phyloP scores from a whole-genome alignment of 1,140 invertebrate species.

The Pachypeltis micranthus region DNA sequence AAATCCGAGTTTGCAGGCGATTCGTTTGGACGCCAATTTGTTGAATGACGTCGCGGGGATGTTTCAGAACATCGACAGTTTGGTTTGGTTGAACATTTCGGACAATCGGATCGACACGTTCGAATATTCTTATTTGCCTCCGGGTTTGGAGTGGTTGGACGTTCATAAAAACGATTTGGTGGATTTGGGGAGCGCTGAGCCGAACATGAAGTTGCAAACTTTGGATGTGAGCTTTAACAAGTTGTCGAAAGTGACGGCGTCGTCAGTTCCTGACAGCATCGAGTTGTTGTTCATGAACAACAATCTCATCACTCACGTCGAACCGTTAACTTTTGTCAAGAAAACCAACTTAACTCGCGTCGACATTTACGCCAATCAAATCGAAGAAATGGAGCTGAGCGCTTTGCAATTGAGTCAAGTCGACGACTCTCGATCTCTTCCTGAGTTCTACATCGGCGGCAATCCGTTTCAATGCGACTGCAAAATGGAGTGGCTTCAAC shows the following conservation, averaged over 20 bases:
- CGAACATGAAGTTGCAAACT: slow-evolving; percentile 56
- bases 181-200: slow-evolving; percentile 56
- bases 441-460: slow-evolving; percentile 75
- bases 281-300: slow-evolving; percentile 70
- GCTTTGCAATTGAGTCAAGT: slow-evolving; percentile 60
- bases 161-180: slow-evolving; percentile 77
- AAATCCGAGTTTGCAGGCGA: slow-evolving; percentile 67
- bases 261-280: slow-evolving; percentile 60
- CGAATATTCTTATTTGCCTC: slow-evolving; percentile 75
- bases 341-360: slow-evolving; percentile 71
- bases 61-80: slow-evolving; percentile 66
- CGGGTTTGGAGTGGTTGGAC: slow-evolving; percentile 74
- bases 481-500: slow-evolving; percentile 77
- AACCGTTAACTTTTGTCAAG: slow-evolving; percentile 69
- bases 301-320: slow-evolving; percentile 64
- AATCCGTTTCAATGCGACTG: slow-evolving; percentile 81
- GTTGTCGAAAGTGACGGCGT: slow-evolving; percentile 53
- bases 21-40: slow-evolving; percentile 73
- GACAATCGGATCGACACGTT: slow-evolving; percentile 83
- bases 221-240: slow-evolving; percentile 74
- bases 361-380: slow-evolving; percentile 74
- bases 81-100: slow-evolving; percentile 82
- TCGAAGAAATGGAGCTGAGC: slow-evolving; percentile 67
- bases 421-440: slow-evolving; percentile 50
- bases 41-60: slow-evolving; percentile 72